Conservation (phyloP, 1,140 invertebrate genomes). For the Magallana gigas region DNA sequence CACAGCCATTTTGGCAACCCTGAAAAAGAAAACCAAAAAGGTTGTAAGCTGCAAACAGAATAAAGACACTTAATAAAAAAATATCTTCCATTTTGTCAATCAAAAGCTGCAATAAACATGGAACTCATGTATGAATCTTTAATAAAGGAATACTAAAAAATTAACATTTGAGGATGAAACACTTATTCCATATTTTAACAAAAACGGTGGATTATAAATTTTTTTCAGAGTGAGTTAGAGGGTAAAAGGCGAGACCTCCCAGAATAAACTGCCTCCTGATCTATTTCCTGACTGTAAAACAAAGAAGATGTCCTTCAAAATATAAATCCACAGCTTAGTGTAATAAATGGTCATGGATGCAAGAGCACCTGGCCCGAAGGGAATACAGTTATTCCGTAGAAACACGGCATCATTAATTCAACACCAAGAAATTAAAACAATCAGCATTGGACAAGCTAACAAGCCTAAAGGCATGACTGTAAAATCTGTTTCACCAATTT, state of each 20-base stretch:
- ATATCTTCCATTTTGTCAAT: background rate
- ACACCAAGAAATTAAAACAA: conserved; percentile 33
- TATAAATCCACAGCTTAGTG: background rate
- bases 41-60: background rate
- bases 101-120: too few species aligned
- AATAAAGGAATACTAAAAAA: too few species aligned
- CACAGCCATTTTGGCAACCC: conserved; percentile 49
- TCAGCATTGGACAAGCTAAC: background rate
- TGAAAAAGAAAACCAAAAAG: conserved; percentile 17
- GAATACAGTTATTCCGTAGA: background rate
- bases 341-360: conserved; percentile 33
- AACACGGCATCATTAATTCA: conserved; percentile 22
- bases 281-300: background rate
- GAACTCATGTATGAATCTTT: too few species aligned
- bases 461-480: background rate
- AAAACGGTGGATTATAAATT: too few species aligned
- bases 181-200: too few species aligned
- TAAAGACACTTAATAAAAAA: background rate
- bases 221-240: too few species aligned
- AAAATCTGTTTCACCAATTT: conserved; percentile 17
- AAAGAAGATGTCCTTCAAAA: background rate
- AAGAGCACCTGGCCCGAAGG: background rate
- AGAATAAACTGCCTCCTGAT: background rate
- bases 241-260: background rate
- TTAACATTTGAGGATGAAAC: too few species aligned